These are phyloP conservation scores for Xerus rutilus DNA, from an alignment of 2,797 vertebrate species.

Conservation along the genomic window DNA sequence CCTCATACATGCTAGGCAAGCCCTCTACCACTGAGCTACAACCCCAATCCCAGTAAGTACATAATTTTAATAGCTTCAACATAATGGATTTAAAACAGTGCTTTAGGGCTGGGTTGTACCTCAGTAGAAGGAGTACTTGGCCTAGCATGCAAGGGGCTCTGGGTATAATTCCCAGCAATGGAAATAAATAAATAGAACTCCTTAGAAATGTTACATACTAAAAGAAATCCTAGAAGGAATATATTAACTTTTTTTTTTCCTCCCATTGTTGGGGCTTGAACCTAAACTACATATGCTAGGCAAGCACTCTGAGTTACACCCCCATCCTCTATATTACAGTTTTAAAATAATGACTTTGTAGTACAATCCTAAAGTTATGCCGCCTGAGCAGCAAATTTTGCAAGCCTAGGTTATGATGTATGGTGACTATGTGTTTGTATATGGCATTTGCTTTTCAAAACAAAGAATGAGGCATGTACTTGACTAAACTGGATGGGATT, in stretches of 20 bases:
- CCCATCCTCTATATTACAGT: neutral
- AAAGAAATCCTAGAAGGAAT: neutral
- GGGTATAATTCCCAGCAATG: neutral
- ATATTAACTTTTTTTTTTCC: neutral
- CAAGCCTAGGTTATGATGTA: neutral
- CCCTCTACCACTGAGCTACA: too few relatives aligned
- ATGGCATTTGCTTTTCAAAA: neutral
- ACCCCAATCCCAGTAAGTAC: neutral
- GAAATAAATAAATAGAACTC: neutral
- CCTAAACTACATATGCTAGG: too few relatives aligned
- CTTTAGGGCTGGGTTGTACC: neutral
- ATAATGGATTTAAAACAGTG: neutral
- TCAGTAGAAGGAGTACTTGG: neutral
- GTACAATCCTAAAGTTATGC: neutral
- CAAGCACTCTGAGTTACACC: neutral
- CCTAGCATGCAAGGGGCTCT: neutral
- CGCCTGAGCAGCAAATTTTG: too few relatives aligned
- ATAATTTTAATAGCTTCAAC: neutral
- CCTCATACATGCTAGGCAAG: too few relatives aligned
- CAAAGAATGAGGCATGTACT: neutral
- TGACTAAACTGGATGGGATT: neutral
- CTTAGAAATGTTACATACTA: neutral
- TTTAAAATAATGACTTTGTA: neutral
- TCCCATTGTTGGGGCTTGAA: too few relatives aligned
- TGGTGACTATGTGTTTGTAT: neutral